Evolutionary conservation across 2,113 vertebrate species (phyloP).

Genomic region (Casuarius casuarius): DNA sequence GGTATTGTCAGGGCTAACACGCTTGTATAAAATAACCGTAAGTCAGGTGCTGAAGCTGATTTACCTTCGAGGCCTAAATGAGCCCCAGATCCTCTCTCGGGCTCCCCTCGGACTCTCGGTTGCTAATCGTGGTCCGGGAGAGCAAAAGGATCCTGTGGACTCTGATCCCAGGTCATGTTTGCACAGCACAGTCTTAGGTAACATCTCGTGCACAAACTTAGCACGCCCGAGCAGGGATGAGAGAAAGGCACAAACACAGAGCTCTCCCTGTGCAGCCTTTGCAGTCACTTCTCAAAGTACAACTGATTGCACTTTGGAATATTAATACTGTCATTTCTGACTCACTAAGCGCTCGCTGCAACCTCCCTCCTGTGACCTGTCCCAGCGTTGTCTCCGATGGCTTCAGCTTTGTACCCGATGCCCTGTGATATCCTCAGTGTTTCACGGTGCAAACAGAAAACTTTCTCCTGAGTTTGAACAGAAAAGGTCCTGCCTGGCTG

Average conservation of each 20-base stretch:
- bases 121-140: not conserved
- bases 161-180: not conserved
- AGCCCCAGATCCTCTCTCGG: not conserved
- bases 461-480: not conserved
- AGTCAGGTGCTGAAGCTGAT: not conserved
- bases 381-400: not conserved
- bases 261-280: rapidly evolving
- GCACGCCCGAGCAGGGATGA: not conserved
- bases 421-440: not conserved
- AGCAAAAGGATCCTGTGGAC: not conserved
- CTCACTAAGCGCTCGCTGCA: not conserved
- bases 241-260: not conserved
- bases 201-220: not conserved
- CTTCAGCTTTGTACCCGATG: not conserved
- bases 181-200: not conserved
- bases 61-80: not conserved
- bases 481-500: not conserved
- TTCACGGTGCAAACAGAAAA: not conserved
- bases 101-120: not conserved
- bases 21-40: not conserved
- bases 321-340: not conserved
- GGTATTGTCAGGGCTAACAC: not conserved
- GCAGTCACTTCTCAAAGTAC: not conserved
- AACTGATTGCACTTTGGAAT: not conserved
- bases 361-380: not conserved